Evolutionary conservation across 2,888 invertebrate species (phyloP).

Genomic region (Xanthostigma xanthostigma): DNA sequence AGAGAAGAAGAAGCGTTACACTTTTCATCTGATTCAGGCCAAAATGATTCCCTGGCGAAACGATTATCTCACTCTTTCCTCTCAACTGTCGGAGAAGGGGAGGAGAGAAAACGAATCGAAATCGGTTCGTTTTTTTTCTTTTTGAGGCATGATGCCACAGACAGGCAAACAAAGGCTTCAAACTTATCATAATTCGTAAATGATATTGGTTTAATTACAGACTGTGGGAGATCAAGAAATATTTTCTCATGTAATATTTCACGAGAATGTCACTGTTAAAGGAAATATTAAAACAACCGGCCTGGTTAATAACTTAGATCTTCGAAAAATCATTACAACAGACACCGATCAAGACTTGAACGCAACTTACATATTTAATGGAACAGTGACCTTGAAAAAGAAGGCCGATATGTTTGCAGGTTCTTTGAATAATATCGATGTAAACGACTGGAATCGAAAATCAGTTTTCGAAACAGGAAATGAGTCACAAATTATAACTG

Average conservation of each 20-base stretch:
- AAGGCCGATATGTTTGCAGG: neutral
- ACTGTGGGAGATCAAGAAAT: conserved; percentile 25
- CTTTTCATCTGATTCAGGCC: too few species aligned
- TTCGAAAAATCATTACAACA: conserved; percentile 26
- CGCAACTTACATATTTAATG: conserved; percentile 21
- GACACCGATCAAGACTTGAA: conserved; percentile 23
- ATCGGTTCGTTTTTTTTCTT: too few species aligned
- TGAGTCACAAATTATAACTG: conserved; percentile 27
- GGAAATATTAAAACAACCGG: conserved; percentile 20
- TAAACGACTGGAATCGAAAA: conserved; percentile 27
- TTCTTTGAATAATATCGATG: conserved; percentile 14
- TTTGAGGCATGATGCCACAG: too few species aligned
- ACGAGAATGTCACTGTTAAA: conserved; percentile 23
- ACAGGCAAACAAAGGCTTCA: too few species aligned
- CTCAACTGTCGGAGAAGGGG: too few species aligned
- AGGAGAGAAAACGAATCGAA: too few species aligned
- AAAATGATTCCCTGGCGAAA: too few species aligned
- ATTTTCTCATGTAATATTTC: conserved; percentile 25
- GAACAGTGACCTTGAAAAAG: conserved; percentile 12
- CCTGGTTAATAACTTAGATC: conserved; percentile 24
- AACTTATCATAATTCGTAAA: too few species aligned
- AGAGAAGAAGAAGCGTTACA: too few species aligned
- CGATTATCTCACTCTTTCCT: too few species aligned
- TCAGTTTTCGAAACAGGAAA: conserved; percentile 22
- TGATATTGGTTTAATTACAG: conserved; percentile 14